A percentile compares a stretch with the other conserved stretches of the same genome.
Evolutionary conservation across 1,140 invertebrate genomes (phyloP).

Genomic region (Pseudomyrmex gracilis): DNA sequence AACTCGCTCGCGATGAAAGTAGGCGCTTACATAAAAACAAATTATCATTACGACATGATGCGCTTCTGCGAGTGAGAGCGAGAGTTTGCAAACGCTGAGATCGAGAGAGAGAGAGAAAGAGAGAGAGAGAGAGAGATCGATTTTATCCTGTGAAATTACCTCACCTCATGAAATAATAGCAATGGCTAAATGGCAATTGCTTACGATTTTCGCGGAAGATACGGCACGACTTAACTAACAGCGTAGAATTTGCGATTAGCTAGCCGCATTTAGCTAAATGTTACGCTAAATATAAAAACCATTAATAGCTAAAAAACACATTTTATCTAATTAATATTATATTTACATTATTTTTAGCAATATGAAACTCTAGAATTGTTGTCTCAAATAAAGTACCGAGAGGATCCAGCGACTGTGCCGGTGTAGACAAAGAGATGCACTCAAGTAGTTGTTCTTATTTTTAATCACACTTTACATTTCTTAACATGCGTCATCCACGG

Average conservation of each 20-base stretch:
- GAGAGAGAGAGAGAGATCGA: constrained; percentile 37
- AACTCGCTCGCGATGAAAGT: constrained; percentile 50
- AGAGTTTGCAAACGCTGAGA: constrained; percentile 8
- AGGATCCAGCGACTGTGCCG: neutral
- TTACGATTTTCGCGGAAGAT: neutral
- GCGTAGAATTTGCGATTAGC: constrained; percentile 2
- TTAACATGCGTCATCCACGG: constrained; percentile 58
- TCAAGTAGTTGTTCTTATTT: constrained; percentile 52
- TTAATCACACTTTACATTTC: constrained; percentile 54
- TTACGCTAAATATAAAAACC: constrained; percentile 2
- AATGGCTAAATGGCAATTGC: neutral
- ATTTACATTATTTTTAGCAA: neutral
- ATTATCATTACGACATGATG: constrained; percentile 10
- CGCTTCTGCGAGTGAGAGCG: neutral
- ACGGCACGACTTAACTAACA: neutral
- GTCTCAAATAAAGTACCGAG: constrained; percentile 15
- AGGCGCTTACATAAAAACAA: constrained; percentile 48
- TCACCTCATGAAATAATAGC: neutral
- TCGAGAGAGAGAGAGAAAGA: constrained; percentile 16
- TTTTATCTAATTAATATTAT: neutral
- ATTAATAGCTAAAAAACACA: neutral
- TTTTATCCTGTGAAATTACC: neutral
- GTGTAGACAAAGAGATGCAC: neutral
- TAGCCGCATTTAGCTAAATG: constrained; percentile 21
- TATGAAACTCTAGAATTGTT: neutral